These are phyloP conservation scores for Rhabdornis inornatus DNA, from an alignment of 2,113 vertebrate genomes.

Conservation along the genomic window DNA sequence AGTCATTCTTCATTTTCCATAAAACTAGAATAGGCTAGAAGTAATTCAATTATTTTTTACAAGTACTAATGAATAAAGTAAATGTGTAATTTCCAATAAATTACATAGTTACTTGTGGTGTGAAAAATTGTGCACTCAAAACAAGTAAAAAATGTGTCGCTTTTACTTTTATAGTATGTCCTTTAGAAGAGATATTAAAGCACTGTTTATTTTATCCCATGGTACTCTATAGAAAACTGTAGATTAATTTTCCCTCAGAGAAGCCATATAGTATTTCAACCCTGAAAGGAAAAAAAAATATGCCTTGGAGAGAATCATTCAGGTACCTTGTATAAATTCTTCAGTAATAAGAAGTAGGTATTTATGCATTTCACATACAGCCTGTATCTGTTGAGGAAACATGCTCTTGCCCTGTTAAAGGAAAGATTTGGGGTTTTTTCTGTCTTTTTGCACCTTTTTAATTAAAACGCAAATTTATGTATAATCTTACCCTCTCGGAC, in stretches of 20 bases:
- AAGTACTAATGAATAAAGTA: constrained; percentile 58
- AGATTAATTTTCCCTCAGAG: constrained; percentile 20
- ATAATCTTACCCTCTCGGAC: neutral
- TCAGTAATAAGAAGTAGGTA: neutral
- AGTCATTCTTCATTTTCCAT: constrained; percentile 57
- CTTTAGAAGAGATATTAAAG: constrained; percentile 31
- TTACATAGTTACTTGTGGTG: constrained; percentile 27
- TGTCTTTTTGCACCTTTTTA: neutral
- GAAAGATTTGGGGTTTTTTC: neutral
- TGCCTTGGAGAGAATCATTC: constrained; percentile 28
- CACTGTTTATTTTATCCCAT: constrained; percentile 50
- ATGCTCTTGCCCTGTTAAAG: neutral
- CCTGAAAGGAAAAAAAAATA: constrained; percentile 25
- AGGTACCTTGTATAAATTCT: constrained; percentile 9
- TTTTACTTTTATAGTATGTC: constrained; percentile 21
- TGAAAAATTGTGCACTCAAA: constrained; percentile 26
- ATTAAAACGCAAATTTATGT: neutral
- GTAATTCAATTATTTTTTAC: constrained; percentile 50
- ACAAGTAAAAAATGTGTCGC: constrained; percentile 50
- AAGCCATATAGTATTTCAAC: neutral
- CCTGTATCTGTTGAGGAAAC: neutral
- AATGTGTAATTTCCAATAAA: constrained; percentile 57
- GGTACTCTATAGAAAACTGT: neutral
- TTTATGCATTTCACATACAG: neutral
- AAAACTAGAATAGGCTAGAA: constrained; percentile 56